A percentile compares a stretch with the other conserved stretches of the same genome.
These are phyloP conservation scores for Ciconia maguari DNA, from an alignment of 2,113 vertebrate genomes.

Conservation along the genomic window DNA sequence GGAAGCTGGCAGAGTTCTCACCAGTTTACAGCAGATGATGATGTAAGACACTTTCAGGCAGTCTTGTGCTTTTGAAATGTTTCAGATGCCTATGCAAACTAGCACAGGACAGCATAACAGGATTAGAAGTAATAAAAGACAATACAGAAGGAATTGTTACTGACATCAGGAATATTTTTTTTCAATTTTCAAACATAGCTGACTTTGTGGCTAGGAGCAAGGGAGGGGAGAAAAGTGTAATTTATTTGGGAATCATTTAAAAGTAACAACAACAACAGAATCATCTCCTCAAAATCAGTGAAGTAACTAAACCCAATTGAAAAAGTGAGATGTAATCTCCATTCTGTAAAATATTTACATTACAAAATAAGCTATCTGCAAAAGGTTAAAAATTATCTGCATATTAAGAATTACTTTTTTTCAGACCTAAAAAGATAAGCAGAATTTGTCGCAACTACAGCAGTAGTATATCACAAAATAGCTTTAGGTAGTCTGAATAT, in stretches of 20 bases:
- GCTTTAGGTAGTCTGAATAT: neutral
- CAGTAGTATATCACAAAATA: neutral
- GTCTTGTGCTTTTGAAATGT: neutral
- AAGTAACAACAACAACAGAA: neutral
- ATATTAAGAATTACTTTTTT: constrained; percentile 15
- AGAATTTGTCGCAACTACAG: neutral
- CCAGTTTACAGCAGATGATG: neutral
- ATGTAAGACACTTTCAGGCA: neutral
- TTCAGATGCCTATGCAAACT: neutral
- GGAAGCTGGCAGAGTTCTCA: neutral
- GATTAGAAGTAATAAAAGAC: neutral
- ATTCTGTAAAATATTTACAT: neutral
- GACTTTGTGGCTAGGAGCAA: neutral
- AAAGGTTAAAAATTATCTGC: neutral
- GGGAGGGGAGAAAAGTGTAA: neutral
- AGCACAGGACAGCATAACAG: neutral
- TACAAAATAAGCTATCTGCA: constrained; percentile 5
- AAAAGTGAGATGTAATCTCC: neutral
- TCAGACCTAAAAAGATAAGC: neutral
- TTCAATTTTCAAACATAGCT: neutral
- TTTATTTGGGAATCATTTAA: neutral
- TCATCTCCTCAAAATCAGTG: neutral
- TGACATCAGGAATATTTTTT: neutral
- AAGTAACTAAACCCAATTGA: neutral
- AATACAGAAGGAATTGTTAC: neutral